A percentile compares a stretch with the other conserved stretches of the same genome.
phyloP scores from a whole-genome alignment of 2,888 invertebrate species.

The Ametastegia equiseti region DNA sequence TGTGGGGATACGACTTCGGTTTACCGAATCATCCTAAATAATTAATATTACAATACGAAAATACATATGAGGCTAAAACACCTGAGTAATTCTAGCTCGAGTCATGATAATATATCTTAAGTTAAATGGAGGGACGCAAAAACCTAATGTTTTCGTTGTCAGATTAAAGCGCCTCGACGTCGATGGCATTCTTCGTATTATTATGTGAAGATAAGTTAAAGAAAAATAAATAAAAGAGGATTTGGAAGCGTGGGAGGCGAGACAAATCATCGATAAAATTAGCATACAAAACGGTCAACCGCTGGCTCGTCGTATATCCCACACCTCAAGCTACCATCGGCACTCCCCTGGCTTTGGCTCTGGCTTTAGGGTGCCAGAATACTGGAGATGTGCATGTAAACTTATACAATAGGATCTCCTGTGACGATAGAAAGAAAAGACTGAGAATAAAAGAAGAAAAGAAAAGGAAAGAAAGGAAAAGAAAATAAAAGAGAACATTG shows the following conservation, averaged over 20 bases:
- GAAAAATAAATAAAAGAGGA: constrained; percentile 21
- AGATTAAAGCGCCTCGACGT: neutral
- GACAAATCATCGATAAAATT: constrained; percentile 61
- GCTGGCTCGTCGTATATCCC: constrained; percentile 47
- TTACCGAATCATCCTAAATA: too few relatives aligned
- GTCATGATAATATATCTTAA: too few relatives aligned
- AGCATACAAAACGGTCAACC: constrained; percentile 65
- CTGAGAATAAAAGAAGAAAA: neutral
- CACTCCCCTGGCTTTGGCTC: constrained; percentile 12
- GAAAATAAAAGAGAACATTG: neutral
- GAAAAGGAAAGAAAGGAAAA: neutral
- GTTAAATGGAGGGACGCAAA: too few relatives aligned
- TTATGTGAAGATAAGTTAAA: neutral
- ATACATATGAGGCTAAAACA: too few relatives aligned
- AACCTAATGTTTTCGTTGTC: too few relatives aligned
- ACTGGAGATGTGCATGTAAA: neutral
- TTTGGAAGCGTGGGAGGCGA: constrained; percentile 51
- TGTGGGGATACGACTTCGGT: too few relatives aligned
- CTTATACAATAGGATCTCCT: neutral
- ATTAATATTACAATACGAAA: too few relatives aligned
- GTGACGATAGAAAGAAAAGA: constrained; percentile 4
- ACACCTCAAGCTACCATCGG: constrained; percentile 14
- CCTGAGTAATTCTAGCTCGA: too few relatives aligned
- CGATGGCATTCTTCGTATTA: neutral
- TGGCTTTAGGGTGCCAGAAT: neutral